Base-by-base conservation (phyloP, 2,797 vertebrate species). In the Astyanax mexicanus region DNA sequence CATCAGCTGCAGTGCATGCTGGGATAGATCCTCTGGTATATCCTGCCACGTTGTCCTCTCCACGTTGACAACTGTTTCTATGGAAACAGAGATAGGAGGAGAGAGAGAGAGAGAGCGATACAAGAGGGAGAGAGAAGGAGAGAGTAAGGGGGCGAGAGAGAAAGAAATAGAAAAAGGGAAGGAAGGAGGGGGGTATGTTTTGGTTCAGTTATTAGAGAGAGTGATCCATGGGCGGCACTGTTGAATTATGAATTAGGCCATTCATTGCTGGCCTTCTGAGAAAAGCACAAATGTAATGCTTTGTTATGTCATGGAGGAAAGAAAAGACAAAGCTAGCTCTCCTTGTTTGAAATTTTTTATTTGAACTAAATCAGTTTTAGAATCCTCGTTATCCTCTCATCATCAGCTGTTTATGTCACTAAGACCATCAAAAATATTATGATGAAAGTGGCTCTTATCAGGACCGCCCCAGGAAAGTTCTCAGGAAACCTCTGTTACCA, bases 41-140 rank as follows among this genome's bases (percentile, higher is more conserved):
- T 79, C 69, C 66, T 77, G 75, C 78, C 79, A 83, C 83, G 73
- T 78, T 69, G 80, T 67, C 64, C 58, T 55, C 71, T 73, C 80
- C 80, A 80, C 78, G 55, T 85, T 78, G 74, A 76, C 74, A 65
- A 64, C 62, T 37, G 82, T 83, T 83, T 74, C 84, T 69, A 82
- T 82, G 80, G 86, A 61, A 82, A 87, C 81, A 82, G 70, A 66
- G n/a, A 80, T 32, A 71, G 51, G 15, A 49, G 77, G 57, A 66
- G 61, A 42, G 60, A 23, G 69, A 40, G 44, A 47, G 13, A 23
- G n/a, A n/a, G n/a, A n/a, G n/a, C n/a, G n/a, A n/a, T n/a, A n/a
- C n/a, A 54, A 40, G 44, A 44, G 8, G 25, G 45, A 8, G 47
- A 45, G 49, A 27, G 73, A 38, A 52, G 44, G 49, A 52, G 38